Base-by-base conservation (phyloP, 2,888 invertebrate species). In the Neoaliturus tenellus region DNA sequence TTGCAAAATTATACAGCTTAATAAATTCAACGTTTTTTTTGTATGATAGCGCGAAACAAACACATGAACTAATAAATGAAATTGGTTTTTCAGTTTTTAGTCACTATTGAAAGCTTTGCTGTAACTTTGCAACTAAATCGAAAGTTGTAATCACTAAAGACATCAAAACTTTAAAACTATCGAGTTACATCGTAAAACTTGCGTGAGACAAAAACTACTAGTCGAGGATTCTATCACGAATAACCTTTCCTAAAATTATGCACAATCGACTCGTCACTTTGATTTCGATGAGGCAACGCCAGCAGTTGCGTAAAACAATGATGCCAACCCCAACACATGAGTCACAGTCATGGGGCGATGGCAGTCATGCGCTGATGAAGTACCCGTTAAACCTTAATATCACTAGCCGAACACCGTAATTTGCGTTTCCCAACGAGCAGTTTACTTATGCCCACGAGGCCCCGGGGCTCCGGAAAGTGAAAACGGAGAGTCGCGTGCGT, bases 221-320 rank as follows among this genome's bases (percentile, higher is more conserved):
- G 12, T 6, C 39, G 12, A 48, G 17, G 48, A n/a, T 4, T 48
- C 10, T 6, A 4, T 51, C 23, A 51, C 20, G 51, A 20, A 62
- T 31, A 62, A 62, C 62, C 62, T 62, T 62, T 51, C 23, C 20
- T 51, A 5, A 51, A 20, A 51, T 20, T 12, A 23, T 51, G 44
- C 44, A 44, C 14, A 10, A 51, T 23, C 3, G 17, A 10, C 14
- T 1, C 62, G 62, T 62, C 62, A 62, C 62, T 55, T 51, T 10
- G 6, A 17, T 62, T 62, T 51, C 51, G 20, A 51, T 51, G 51
- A 51, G 51, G 62, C 62, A 62, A 62, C 28, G 3, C 3, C 48
- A 4, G 12, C 20, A 23, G 62, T 62, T 62, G 62, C 62, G 51
- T 23, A 51, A 20, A 62, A 62, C 62, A 62, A 62, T 62, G 62